Percentiles rank a stretch among this genome's conserved stretches.
Evolutionary conservation across 2,113 vertebrate species (phyloP).

Genomic region (Phrynosoma blainvillii): DNA sequence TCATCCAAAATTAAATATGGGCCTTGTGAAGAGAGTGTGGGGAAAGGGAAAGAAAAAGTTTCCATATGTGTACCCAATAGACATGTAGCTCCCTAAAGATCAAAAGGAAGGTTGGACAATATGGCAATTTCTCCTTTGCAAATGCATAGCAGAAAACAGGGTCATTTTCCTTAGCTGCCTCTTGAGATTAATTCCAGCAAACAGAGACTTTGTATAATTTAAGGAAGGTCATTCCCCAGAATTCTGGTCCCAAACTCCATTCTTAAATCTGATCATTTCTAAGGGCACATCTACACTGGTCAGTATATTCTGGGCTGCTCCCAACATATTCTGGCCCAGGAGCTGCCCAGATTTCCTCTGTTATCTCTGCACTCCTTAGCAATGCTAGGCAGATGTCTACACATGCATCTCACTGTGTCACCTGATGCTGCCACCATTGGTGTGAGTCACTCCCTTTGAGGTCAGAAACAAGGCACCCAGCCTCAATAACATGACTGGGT

Average conservation of each 20-base stretch:
- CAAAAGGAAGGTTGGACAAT: not conserved
- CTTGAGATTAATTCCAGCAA: not conserved
- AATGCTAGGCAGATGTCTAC: too few species aligned
- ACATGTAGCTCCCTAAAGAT: not conserved
- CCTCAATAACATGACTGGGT: too few species aligned
- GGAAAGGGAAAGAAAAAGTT: not conserved
- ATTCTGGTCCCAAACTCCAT: not conserved
- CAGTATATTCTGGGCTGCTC: too few species aligned
- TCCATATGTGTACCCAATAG: not conserved
- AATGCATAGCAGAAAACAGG: not conserved
- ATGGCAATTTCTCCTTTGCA: not conserved
- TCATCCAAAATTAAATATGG: not conserved
- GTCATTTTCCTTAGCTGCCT: not conserved
- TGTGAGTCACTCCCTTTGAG: too few species aligned
- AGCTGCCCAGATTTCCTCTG: too few species aligned
- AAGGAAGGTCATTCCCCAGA: not conserved
- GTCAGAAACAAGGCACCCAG: too few species aligned
- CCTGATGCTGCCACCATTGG: too few species aligned
- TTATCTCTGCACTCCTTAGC: too few species aligned
- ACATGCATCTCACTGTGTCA: too few species aligned
- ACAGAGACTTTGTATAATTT: too few species aligned
- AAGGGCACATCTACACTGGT: too few species aligned
- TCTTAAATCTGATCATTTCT: not conserved
- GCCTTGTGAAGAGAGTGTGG: rapidly evolving
- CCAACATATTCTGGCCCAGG: too few species aligned